phyloP scores from a whole-genome alignment of 1,140 invertebrate genomes.

The Ephestia elutella region DNA sequence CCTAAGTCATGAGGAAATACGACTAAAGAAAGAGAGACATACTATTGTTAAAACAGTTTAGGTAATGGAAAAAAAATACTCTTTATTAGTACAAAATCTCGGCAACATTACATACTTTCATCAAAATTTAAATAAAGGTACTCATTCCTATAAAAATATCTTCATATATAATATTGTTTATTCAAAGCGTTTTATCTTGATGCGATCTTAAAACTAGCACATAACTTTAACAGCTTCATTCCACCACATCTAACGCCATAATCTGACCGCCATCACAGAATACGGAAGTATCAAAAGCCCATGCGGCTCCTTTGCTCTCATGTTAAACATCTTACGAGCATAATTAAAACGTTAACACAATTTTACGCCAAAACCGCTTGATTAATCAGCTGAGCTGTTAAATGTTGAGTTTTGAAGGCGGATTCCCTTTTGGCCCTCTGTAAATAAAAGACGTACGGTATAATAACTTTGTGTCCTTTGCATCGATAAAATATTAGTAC shows the following conservation, averaged over 20 bases:
- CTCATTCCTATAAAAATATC: too few species aligned
- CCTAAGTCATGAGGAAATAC: too few species aligned
- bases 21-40: too few species aligned
- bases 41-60: too few species aligned
- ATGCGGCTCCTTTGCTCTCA: neutral
- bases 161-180: too few species aligned
- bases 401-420: neutral
- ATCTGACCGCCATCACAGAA: neutral
- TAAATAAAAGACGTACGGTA: neutral
- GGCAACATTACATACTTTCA: too few species aligned
- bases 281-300: neutral
- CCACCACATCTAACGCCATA: neutral
- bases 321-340: conserved; percentile 3
- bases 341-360: conserved; percentile 11
- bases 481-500: too few species aligned
- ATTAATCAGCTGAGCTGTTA: conserved; percentile 12
- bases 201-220: neutral
- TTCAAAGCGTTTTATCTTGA: neutral
- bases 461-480: too few species aligned
- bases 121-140: too few species aligned
- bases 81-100: too few species aligned
- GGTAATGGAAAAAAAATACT: too few species aligned
- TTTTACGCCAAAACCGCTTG: conserved; percentile 6
- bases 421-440: neutral
- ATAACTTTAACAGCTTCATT: neutral